Conservation (phyloP, 2,888 invertebrate species). For the Meteorus colon region DNA sequence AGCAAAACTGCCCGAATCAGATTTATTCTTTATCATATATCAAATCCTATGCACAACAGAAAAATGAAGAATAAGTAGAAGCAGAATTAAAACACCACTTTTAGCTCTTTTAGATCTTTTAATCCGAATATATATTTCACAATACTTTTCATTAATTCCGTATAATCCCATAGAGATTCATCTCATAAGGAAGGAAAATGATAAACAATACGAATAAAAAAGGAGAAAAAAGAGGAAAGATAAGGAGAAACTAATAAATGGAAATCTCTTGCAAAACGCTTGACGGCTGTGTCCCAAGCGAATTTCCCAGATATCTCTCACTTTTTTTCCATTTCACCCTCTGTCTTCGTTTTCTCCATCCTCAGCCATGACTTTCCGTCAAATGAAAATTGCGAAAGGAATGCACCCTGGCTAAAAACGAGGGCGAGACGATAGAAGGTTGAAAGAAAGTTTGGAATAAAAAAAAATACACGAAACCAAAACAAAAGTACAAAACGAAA, state of each 20-base stretch:
- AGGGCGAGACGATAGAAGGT: not conserved
- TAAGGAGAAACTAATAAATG: constrained; percentile 3
- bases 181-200: not conserved
- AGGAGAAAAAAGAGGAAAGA: not conserved
- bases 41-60: not conserved
- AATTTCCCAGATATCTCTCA: constrained; percentile 33
- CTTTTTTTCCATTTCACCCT: not conserved
- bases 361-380: constrained; percentile 28
- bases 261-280: not conserved
- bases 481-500: constrained; percentile 6
- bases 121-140: not conserved
- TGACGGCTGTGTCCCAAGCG: not conserved
- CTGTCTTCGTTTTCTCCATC: constrained; percentile 6
- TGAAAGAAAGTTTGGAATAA: constrained; percentile 6
- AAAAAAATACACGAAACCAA: not conserved
- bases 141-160: not conserved
- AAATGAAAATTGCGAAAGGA: constrained; percentile 43
- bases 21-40: not conserved
- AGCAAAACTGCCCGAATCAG: constrained; percentile 14
- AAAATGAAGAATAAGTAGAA: not conserved
- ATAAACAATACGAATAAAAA: not conserved
- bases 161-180: not conserved
- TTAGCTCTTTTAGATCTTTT: too few species aligned
- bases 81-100: not conserved
- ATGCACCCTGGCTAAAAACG: constrained; percentile 32